Conservation (phyloP, 2,113 vertebrate species). For the Xenopus tropicalis region UCB_Xtro_10.0 CM004445.2:65445001-65445500, state of each 20-base stretch:
- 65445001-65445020: no score
- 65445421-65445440: no score
- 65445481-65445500: no score
- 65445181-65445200: slow-evolving; percentile 16
- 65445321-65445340: no score
- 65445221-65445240: background rate
- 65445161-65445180: background rate
- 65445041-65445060: background rate
- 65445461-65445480: no score
- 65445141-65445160: slow-evolving; percentile 21
- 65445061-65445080: background rate
- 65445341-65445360: no score
- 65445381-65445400: no score
- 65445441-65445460: no score
- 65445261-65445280: background rate
- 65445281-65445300: no score
- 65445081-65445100: background rate
- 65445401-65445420: no score
- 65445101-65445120: slow-evolving; percentile 6
- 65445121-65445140: slow-evolving; percentile 37
- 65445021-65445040: background rate
- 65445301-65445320: no score
- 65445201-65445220: background rate
- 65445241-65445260: background rate
- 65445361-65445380: no score